These are phyloP conservation scores for Eumaeus atala DNA, from an alignment of 1,140 invertebrate genomes.

Conservation along the genomic window DNA sequence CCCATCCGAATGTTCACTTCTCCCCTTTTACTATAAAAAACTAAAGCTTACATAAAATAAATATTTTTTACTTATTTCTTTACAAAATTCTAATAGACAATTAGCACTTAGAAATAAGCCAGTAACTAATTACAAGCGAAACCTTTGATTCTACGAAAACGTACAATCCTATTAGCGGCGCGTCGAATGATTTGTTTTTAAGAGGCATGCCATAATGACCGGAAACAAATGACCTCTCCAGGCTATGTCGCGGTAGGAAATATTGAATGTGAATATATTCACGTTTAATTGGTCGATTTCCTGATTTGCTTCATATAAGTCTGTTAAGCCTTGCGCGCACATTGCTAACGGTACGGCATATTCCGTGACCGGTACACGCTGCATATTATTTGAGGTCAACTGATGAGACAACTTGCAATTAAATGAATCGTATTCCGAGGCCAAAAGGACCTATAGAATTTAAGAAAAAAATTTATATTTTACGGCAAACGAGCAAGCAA, in stretches of 20 bases:
- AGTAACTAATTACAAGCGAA: not conserved
- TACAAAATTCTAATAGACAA: not conserved
- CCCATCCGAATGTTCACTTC: too few species aligned
- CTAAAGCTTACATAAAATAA: too few species aligned
- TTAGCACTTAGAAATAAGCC: not conserved
- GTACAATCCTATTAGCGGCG: not conserved
- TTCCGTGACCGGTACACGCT: too few species aligned
- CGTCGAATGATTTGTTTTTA: not conserved
- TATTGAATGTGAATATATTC: conserved; percentile 1
- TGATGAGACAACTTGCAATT: conserved; percentile 2
- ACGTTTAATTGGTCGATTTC: conserved; percentile 7
- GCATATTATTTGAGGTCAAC: not conserved
- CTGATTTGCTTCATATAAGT: conserved; percentile 7
- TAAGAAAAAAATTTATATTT: too few species aligned
- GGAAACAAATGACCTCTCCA: not conserved
- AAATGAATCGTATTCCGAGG: not conserved
- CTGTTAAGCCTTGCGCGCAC: conserved; percentile 2
- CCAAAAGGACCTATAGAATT: too few species aligned
- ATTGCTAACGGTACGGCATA: not conserved
- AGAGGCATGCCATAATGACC: not conserved
- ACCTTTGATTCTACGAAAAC: not conserved
- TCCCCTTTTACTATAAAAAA: too few species aligned
- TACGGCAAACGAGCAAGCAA: too few species aligned
- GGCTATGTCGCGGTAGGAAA: not conserved
- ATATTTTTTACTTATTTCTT: not conserved